A percentile compares a stretch with the other conserved stretches of the same genome.
Evolutionary conservation across 2,797 vertebrate species (phyloP).

Genomic region (Brachyrhaphis roseni): DNA sequence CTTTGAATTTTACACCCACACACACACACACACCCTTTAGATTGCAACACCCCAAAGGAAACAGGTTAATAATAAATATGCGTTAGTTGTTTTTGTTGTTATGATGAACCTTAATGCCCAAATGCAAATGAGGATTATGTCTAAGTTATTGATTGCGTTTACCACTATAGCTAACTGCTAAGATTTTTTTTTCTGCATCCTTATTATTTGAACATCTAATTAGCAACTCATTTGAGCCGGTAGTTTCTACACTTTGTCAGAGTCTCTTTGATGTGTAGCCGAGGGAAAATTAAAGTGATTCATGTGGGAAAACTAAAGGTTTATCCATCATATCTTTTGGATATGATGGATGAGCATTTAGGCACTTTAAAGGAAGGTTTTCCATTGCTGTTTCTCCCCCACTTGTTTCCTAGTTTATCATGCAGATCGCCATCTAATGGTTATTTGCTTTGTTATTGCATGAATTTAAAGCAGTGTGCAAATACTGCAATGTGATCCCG

Average conservation of each 20-base stretch:
- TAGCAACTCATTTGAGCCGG: not conserved
- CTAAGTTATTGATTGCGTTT: constrained; percentile 24
- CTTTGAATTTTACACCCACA: constrained; percentile 38
- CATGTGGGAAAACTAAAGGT: not conserved
- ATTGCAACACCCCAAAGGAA: constrained; percentile 31
- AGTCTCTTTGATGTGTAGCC: not conserved
- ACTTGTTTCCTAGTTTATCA: not conserved
- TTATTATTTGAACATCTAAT: not conserved
- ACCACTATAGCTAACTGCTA: not conserved
- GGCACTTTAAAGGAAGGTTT: not conserved
- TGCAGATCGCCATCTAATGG: constrained; percentile 12
- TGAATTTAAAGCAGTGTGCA: constrained; percentile 1
- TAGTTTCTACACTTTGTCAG: not conserved
- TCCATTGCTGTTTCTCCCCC: no score
- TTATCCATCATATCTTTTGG: not conserved
- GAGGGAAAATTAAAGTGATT: not conserved
- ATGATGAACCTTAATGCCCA: not conserved
- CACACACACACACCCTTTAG: constrained; percentile 24
- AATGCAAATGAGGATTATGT: constrained; percentile 13
- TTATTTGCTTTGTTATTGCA: constrained; percentile 22
- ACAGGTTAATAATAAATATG: constrained; percentile 30
- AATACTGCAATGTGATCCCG: not conserved
- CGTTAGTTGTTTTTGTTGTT: constrained; percentile 26
- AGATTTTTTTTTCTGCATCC: not conserved
- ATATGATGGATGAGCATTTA: not conserved